phyloP scores from a whole-genome alignment of 1,140 invertebrate genomes.

The Aphelinus certus region DNA sequence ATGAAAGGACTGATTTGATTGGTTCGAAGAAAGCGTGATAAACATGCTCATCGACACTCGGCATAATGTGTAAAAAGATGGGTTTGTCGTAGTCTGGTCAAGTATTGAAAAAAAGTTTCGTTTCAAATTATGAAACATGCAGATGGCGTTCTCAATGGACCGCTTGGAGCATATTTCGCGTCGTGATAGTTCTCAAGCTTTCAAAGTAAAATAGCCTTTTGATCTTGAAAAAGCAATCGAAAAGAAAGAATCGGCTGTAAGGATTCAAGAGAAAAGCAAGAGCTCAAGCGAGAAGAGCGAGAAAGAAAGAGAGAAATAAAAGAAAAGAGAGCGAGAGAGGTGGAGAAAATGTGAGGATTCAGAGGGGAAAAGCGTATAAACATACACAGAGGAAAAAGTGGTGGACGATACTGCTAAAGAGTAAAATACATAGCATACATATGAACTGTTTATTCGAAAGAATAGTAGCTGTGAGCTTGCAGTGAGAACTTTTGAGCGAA shows the following conservation, averaged over 20 bases:
- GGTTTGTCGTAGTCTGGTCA: too few relatives aligned
- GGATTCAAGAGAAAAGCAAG: conserved; percentile 11
- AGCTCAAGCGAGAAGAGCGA: conserved; percentile 8
- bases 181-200: too few relatives aligned
- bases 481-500: conserved; percentile 21
- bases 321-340: conserved; percentile 11
- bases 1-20: too few relatives aligned
- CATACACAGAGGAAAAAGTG: background rate
- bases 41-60: too few relatives aligned
- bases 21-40: too few relatives aligned
- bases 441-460: conserved; percentile 33
- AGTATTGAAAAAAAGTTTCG: too few relatives aligned
- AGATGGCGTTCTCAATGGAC: too few relatives aligned
- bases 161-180: too few relatives aligned
- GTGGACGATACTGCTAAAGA: conserved; percentile 13
- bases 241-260: conserved; percentile 4
- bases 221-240: conserved; percentile 21
- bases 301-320: conserved; percentile 9
- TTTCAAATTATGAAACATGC: too few relatives aligned
- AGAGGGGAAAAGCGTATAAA: background rate
- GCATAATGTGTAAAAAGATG: too few relatives aligned
- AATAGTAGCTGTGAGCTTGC: background rate
- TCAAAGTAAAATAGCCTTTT: too few relatives aligned
- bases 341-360: background rate
- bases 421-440: conserved; percentile 39